These are phyloP conservation scores for Tinea semifulvella DNA, from an alignment of 2,888 invertebrate genomes.

Conservation along the genomic window DNA sequence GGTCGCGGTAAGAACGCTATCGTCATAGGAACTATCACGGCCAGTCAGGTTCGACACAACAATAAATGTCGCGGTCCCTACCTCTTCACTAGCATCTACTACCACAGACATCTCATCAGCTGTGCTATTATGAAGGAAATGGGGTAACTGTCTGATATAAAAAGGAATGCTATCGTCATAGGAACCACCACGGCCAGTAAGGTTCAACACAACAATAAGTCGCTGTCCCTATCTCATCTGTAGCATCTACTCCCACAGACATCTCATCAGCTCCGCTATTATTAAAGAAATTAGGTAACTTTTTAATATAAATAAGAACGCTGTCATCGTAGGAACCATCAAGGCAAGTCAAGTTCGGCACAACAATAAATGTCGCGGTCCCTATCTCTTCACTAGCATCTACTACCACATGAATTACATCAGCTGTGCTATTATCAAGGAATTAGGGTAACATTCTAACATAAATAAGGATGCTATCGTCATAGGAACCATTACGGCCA, in stretches of 20 bases:
- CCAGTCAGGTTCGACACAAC: slow-evolving; percentile 46
- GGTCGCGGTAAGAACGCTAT: slow-evolving; percentile 39
- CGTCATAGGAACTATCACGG: slow-evolving; percentile 49
- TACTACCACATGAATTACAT: slow-evolving; percentile 51
- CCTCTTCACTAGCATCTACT: slow-evolving; percentile 49
- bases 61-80: slow-evolving; percentile 55
- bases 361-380: slow-evolving; percentile 51
- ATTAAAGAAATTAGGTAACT: background rate
- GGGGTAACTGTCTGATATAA: slow-evolving; percentile 37
- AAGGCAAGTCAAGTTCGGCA: slow-evolving; percentile 51
- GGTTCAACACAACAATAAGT: background rate
- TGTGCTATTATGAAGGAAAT: slow-evolving; percentile 49
- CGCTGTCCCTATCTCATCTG: background rate
- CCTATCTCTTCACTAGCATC: slow-evolving; percentile 51
- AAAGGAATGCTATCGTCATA: slow-evolving; percentile 38
- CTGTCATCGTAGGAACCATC: slow-evolving; percentile 46
- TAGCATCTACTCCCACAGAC: background rate
- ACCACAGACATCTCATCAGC: slow-evolving; percentile 48
- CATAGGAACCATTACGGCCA: slow-evolving; percentile 41
- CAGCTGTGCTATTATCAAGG: slow-evolving; percentile 48
- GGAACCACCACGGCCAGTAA: slow-evolving; percentile 36
- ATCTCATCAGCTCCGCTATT: background rate
- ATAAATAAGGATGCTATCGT: slow-evolving; percentile 39
- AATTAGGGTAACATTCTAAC: slow-evolving; percentile 38
- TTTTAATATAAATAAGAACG: too few species aligned